Evolutionary conservation across 1,140 invertebrate species (phyloP).

Genomic region (Drosophila sucinea): DNA sequence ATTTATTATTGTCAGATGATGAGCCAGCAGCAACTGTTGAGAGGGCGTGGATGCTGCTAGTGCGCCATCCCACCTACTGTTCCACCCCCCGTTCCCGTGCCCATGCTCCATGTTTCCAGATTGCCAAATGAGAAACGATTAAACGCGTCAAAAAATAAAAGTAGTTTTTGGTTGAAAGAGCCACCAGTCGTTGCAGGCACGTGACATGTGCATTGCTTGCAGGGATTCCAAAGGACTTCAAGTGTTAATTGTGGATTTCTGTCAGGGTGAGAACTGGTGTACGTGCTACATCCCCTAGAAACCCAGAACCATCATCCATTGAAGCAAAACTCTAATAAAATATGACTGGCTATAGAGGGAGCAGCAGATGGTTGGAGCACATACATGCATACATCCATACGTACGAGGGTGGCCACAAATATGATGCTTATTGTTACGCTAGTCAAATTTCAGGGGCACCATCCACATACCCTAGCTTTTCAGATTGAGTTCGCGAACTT

Average conservation of each 20-base stretch:
- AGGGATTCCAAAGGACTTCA: constrained; percentile 47
- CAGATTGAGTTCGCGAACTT: constrained; percentile 1
- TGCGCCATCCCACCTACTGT: not conserved
- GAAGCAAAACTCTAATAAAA: constrained; percentile 42
- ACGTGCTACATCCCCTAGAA: constrained; percentile 31
- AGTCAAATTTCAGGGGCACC: too few species aligned
- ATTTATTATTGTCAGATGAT: constrained; percentile 72
- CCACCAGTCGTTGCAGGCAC: constrained; percentile 29
- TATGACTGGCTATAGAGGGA: constrained; percentile 34
- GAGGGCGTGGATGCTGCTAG: too few species aligned
- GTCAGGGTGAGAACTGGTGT: constrained; percentile 34
- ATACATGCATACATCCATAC: not conserved
- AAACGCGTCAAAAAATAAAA: constrained; percentile 57
- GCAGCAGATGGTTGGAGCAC: constrained; percentile 39
- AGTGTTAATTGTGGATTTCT: constrained; percentile 57
- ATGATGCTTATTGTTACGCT: not conserved
- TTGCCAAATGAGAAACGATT: constrained; percentile 60
- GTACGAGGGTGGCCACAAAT: constrained; percentile 26
- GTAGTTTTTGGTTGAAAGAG: constrained; percentile 6
- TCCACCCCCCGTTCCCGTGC: not conserved
- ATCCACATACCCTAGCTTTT: too few species aligned
- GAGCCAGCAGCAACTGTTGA: constrained; percentile 15
- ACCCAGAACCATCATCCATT: constrained; percentile 5
- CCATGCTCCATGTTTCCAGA: not conserved
- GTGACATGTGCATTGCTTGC: constrained; percentile 56